These are phyloP conservation scores for Kobus ellipsiprymnus DNA, from an alignment of 2,113 vertebrate genomes.

Conservation along the genomic window DNA sequence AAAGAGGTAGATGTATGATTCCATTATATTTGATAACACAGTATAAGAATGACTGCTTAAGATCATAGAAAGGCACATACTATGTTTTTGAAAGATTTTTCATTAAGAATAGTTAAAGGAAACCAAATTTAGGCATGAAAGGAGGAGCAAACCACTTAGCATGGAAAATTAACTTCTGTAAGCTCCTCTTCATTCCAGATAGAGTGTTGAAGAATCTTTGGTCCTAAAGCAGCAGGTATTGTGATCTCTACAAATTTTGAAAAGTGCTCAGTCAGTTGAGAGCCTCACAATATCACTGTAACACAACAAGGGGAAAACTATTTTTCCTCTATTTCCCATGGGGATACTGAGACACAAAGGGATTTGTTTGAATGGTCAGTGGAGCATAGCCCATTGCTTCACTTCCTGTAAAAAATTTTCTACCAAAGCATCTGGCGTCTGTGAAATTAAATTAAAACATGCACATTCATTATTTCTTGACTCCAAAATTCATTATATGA, in stretches of 20 bases:
- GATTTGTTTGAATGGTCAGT: not conserved
- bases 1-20: not conserved
- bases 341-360: not conserved
- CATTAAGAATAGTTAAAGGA: not conserved
- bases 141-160: not conserved
- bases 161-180: not conserved
- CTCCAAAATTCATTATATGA: not conserved
- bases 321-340: not conserved
- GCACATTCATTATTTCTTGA: not conserved
- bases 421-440: not conserved
- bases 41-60: not conserved
- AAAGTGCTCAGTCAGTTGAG: too few relatives aligned
- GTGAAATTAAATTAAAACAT: constrained; percentile 32
- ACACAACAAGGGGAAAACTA: not conserved
- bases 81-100: not conserved
- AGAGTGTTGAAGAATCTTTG: not conserved
- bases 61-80: not conserved
- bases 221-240: not conserved
- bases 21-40: not conserved
- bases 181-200: not conserved
- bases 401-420: constrained; percentile 17
- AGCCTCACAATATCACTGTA: not conserved
- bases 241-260: not conserved
- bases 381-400: not conserved
- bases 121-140: not conserved